phyloP scores from a whole-genome alignment of 2,888 invertebrate genomes.

The Drosophila multiciliata region DNA sequence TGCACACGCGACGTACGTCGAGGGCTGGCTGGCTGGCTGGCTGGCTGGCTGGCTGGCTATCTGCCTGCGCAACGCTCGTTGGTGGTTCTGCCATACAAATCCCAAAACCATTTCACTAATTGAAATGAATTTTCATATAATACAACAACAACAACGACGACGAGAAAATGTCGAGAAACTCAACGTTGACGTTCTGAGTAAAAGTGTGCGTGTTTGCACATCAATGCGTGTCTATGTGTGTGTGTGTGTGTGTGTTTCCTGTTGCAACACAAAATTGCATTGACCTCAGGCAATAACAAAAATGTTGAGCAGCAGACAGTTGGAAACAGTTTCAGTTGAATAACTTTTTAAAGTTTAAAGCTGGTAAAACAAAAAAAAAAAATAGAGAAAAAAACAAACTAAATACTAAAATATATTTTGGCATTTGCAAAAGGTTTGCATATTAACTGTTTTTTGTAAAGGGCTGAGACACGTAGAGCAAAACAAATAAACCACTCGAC shows the following conservation, averaged over 20 bases:
- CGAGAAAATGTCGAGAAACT: slow-evolving; percentile 40
- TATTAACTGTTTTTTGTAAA: slow-evolving; percentile 15
- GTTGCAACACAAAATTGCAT: slow-evolving; percentile 63
- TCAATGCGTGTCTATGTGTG: slow-evolving; percentile 1
- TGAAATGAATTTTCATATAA: slow-evolving; percentile 81
- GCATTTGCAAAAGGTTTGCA: neutral
- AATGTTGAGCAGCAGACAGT: slow-evolving; percentile 44
- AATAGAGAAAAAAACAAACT: slow-evolving; percentile 11
- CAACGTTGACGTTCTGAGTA: slow-evolving; percentile 35
- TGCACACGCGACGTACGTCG: slow-evolving; percentile 38
- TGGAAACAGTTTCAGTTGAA: slow-evolving; percentile 39
- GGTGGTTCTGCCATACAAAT: slow-evolving; percentile 70
- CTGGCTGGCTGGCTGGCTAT: slow-evolving; percentile 10
- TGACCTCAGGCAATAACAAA: slow-evolving; percentile 68
- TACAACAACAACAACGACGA: slow-evolving; percentile 28
- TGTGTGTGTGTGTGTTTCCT: slow-evolving; percentile 43
- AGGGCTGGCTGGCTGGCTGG: slow-evolving; percentile 8
- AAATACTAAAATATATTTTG: slow-evolving; percentile 12
- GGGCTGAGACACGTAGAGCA: slow-evolving; percentile 10
- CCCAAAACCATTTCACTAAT: slow-evolving; percentile 82
- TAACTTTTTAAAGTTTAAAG: slow-evolving; percentile 46
- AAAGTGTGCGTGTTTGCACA: slow-evolving; percentile 8
- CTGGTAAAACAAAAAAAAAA: neutral
- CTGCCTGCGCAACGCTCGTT: slow-evolving; percentile 30
- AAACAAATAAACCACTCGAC: slow-evolving; percentile 59